These are phyloP conservation scores for Cephus nigrinus DNA, from an alignment of 2,888 invertebrate species.

Conservation along the genomic window DNA sequence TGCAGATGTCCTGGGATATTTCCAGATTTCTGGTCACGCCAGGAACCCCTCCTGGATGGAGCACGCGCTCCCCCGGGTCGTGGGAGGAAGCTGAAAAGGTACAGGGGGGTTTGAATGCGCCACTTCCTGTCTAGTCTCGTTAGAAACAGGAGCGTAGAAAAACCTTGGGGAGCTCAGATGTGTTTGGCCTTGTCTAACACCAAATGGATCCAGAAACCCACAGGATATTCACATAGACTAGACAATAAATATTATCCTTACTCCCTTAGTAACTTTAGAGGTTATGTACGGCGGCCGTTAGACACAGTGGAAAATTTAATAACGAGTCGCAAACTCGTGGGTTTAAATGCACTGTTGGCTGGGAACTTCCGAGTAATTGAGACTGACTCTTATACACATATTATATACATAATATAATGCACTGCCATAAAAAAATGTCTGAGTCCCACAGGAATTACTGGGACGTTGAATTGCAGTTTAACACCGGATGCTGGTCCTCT, in stretches of 20 bases:
- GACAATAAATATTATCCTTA: background rate
- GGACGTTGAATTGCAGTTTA: background rate
- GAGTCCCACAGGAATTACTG: background rate
- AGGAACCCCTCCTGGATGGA: background rate
- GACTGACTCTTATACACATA: background rate
- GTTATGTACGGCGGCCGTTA: background rate
- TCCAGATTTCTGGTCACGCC: background rate
- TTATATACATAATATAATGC: background rate
- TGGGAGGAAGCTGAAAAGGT: conserved; percentile 4
- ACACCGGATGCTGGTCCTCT: background rate
- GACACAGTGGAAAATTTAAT: background rate
- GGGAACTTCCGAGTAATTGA: background rate
- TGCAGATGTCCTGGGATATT: conserved; percentile 38
- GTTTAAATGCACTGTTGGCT: background rate
- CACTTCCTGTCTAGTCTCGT: conserved; percentile 1
- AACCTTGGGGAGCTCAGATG: background rate
- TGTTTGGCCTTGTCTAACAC: background rate
- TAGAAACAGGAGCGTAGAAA: background rate
- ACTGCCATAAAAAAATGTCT: background rate
- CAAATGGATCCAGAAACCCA: background rate
- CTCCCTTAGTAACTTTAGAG: background rate
- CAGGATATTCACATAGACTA: background rate
- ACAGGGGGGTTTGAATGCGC: background rate
- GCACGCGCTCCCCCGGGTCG: background rate
- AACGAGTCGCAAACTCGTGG: background rate